A percentile compares a stretch with the other conserved stretches of the same genome.
phyloP scores from a whole-genome alignment of 2,888 invertebrate species.

The Xanthia icteritia region DNA sequence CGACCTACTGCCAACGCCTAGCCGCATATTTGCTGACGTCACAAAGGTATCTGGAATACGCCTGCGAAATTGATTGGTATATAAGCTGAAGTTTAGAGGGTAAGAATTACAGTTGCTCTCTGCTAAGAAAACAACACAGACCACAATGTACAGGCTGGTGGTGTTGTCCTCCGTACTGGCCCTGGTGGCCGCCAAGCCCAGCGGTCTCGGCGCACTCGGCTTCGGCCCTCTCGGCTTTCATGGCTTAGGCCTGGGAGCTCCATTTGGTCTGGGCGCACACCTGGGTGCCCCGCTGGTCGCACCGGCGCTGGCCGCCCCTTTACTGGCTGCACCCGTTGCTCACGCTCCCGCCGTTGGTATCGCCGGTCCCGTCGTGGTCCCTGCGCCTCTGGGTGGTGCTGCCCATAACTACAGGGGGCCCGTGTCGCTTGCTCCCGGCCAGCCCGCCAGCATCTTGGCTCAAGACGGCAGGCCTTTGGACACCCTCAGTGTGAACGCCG shows the following conservation, averaged over 20 bases:
- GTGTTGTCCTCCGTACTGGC: conserved; percentile 92
- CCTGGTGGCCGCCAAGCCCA: conserved; percentile 88
- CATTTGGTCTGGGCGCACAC: conserved; percentile 74
- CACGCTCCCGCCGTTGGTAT: conserved; percentile 68
- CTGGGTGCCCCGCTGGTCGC: conserved; percentile 71
- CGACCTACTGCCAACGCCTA: conserved; percentile 80
- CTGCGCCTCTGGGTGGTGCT: conserved; percentile 76
- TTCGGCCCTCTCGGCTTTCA: conserved; percentile 62
- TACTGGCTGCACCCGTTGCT: conserved; percentile 71
- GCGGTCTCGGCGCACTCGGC: conserved; percentile 70
- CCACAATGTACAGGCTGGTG: conserved; percentile 91
- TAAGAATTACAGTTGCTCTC: conserved; percentile 82
- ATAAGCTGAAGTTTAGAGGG: conserved; percentile 79
- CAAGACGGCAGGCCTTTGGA: conserved; percentile 87
- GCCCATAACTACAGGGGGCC: conserved; percentile 86
- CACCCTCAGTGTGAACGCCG: conserved; percentile 86
- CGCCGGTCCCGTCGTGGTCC: conserved; percentile 74
- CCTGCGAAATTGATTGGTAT: conserved; percentile 83
- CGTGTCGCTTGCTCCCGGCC: conserved; percentile 84
- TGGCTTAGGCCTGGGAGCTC: conserved; percentile 66
- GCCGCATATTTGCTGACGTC: conserved; percentile 81
- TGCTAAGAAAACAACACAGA: conserved; percentile 86
- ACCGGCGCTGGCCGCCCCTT: conserved; percentile 66
- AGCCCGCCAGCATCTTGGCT: conserved; percentile 86
- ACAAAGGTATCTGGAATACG: conserved; percentile 86